These are phyloP conservation scores for Nettapus auritus DNA, from an alignment of 2,113 vertebrate genomes.

Conservation along the genomic window DNA sequence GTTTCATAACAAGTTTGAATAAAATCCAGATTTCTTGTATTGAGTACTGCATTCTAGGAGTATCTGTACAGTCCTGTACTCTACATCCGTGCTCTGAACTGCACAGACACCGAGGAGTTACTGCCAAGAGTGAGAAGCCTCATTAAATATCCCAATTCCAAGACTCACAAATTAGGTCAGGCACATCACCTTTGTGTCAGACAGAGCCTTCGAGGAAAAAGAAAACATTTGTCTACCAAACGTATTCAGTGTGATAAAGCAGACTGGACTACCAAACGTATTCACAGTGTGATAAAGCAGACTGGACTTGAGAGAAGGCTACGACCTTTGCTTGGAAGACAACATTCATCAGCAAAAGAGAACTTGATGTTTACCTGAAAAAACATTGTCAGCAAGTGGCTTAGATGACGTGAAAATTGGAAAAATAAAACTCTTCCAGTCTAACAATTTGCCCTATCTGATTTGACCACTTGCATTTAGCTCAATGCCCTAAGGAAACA, in stretches of 20 bases:
- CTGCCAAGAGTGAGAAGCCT: background rate
- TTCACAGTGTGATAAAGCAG: background rate
- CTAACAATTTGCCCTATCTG: background rate
- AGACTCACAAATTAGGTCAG: background rate
- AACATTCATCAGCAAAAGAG: background rate
- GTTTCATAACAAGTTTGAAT: background rate
- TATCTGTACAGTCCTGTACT: background rate
- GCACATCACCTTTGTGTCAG: background rate
- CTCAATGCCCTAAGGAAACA: background rate
- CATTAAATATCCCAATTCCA: background rate
- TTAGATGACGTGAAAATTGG: background rate
- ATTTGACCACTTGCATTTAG: background rate
- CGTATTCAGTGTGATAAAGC: background rate
- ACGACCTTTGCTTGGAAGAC: background rate
- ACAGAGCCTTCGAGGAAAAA: background rate
- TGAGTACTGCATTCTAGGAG: background rate
- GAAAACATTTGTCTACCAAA: background rate
- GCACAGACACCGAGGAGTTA: background rate
- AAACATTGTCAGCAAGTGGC: background rate
- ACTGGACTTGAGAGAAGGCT: background rate
- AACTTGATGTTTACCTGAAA: accelerated
- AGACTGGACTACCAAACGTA: background rate
- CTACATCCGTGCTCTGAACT: background rate
- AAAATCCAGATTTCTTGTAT: background rate
- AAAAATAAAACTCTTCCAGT: background rate